A percentile compares a stretch with the other conserved stretches of the same genome.
phyloP scores from a whole-genome alignment of 1,140 invertebrate species.

The Hesperophylax magnus region DNA sequence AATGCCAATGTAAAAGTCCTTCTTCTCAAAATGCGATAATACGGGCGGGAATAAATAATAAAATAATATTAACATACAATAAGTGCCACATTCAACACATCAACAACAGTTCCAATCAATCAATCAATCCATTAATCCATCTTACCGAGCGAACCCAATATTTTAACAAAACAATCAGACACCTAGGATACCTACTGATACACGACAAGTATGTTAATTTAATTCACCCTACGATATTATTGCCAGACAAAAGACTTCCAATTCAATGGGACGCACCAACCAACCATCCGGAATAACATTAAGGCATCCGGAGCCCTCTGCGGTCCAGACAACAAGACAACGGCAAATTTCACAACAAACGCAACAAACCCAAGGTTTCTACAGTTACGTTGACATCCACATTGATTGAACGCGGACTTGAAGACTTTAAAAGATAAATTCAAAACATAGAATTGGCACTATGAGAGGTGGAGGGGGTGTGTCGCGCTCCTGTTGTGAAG shows the following conservation, averaged over 20 bases:
- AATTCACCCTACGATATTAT: conserved; percentile 31
- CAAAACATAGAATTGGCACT: conserved; percentile 1
- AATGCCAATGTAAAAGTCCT: conserved; percentile 49
- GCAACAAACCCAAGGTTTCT: too few relatives aligned
- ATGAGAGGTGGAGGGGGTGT: neutral
- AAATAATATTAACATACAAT: conserved; percentile 9
- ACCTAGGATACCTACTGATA: conserved; percentile 8
- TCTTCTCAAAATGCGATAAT: conserved; percentile 33
- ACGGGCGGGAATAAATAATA: conserved; percentile 26
- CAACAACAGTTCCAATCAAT: too few relatives aligned
- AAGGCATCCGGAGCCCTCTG: conserved; percentile 13
- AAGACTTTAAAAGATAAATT: too few relatives aligned
- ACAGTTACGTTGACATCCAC: too few relatives aligned
- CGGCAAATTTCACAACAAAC: neutral
- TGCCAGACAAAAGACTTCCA: conserved; percentile 15
- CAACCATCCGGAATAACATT: conserved; percentile 33
- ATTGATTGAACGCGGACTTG: too few relatives aligned
- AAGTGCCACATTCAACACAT: conserved; percentile 6
- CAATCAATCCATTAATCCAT: too few relatives aligned
- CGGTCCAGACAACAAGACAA: neutral
- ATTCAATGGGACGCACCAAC: neutral
- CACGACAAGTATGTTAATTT: conserved; percentile 1
- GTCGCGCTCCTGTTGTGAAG: neutral
- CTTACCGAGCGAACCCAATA: too few relatives aligned
- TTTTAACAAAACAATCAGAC: neutral